Conservation (phyloP, 2,113 vertebrate species). For the Nesoenas mayeri region DNA sequence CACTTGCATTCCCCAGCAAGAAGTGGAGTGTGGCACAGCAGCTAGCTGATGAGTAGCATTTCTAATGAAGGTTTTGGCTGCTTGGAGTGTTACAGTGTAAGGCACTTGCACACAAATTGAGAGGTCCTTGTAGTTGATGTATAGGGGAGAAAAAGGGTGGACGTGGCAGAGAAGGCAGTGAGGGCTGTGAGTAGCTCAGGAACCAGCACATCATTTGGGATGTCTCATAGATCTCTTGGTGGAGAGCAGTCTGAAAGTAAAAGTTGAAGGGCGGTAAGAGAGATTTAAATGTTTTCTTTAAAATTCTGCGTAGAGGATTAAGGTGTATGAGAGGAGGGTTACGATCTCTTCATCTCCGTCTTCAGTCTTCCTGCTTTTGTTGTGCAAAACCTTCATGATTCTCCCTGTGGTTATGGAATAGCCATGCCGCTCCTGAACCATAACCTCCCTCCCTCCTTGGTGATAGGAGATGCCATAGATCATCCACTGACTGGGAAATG, state of each 20-base stretch:
- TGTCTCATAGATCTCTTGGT: not conserved
- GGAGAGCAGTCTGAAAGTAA: not conserved
- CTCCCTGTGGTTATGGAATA: not conserved
- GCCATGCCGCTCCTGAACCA: not conserved
- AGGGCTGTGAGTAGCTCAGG: not conserved
- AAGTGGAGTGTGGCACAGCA: not conserved
- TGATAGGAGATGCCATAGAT: not conserved
- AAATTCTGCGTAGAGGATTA: not conserved
- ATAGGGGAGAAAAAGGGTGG: not conserved
- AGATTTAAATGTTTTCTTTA: not conserved
- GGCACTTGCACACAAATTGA: not conserved
- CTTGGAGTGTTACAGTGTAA: not conserved
- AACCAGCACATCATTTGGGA: rapidly evolving
- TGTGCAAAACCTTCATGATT: not conserved
- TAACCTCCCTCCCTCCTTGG: not conserved
- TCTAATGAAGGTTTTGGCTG: not conserved
- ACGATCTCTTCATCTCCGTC: not conserved
- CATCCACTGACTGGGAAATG: not conserved
- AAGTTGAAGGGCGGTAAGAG: not conserved
- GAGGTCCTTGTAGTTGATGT: not conserved
- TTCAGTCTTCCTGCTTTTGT: not conserved
- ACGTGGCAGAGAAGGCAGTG: not conserved
- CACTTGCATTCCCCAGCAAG: not conserved
- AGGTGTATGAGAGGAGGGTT: not conserved
- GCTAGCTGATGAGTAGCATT: not conserved